A percentile compares a stretch with the other conserved stretches of the same genome.
Evolutionary conservation across 2,797 vertebrate genomes (phyloP).

Genomic region (Cynopterus sphinx): DNA sequence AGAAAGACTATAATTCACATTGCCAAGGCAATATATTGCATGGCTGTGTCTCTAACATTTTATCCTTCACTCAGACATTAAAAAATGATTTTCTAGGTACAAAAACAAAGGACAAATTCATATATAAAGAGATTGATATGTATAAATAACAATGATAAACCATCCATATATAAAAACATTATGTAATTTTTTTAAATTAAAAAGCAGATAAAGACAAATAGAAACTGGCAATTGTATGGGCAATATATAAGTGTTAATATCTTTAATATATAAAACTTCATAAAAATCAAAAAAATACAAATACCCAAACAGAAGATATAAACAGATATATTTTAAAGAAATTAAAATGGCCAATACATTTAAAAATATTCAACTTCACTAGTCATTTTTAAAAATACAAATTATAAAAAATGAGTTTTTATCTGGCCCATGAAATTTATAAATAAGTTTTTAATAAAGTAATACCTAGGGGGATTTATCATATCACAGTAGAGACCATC

Average conservation of each 20-base stretch:
- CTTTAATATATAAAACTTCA: not conserved
- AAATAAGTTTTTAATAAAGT: not conserved
- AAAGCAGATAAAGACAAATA: not conserved
- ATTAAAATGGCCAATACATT: not conserved
- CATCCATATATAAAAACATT: not conserved
- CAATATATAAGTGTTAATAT: not conserved
- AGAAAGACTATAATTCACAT: constrained; percentile 14
- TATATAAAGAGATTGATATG: not conserved
- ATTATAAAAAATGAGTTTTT: not conserved
- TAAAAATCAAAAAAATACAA: constrained; percentile 12
- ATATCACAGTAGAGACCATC: not conserved
- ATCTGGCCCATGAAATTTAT: not conserved
- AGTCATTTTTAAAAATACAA: not conserved
- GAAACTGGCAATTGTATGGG: not conserved
- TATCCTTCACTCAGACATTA: not conserved
- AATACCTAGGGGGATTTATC: not conserved
- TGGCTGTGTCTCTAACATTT: not conserved
- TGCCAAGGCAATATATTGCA: not conserved
- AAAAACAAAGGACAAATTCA: not conserved
- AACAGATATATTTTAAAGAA: not conserved
- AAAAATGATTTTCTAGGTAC: not conserved
- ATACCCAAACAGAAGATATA: not conserved
- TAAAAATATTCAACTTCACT: not conserved
- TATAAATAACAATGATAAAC: not conserved
- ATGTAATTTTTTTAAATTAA: not conserved